These are phyloP conservation scores for Lycorma delicatula DNA, from an alignment of 1,140 invertebrate genomes.

Conservation along the genomic window DNA sequence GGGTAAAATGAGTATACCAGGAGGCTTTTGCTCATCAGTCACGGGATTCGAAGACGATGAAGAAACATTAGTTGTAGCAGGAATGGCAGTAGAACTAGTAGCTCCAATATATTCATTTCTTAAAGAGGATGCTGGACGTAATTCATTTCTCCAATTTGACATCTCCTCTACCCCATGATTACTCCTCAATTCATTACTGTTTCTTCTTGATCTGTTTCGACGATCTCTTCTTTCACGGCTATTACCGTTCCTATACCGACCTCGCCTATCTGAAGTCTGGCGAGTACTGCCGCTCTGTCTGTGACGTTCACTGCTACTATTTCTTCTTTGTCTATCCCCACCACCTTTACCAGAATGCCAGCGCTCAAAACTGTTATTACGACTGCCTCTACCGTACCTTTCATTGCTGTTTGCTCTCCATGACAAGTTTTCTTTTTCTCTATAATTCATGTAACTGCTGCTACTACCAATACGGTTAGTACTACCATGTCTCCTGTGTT, in stretches of 20 bases:
- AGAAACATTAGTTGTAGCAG: neutral
- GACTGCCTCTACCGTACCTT: conserved; percentile 36
- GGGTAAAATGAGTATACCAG: conserved; percentile 15
- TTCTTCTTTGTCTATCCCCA: conserved; percentile 9
- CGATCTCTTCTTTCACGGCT: conserved; percentile 30
- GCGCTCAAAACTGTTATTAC: conserved; percentile 29
- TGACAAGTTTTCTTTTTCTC: neutral
- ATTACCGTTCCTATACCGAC: conserved; percentile 33
- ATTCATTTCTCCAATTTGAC: conserved; percentile 25
- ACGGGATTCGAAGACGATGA: no score
- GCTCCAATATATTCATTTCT: no score
- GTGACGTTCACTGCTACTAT: neutral
- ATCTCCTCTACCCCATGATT: conserved; percentile 36
- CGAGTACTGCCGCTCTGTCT: neutral
- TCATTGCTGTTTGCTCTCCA: conserved; percentile 35
- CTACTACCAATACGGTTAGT: neutral
- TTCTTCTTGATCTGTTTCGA: conserved; percentile 15
- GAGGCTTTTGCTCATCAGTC: conserved; percentile 18
- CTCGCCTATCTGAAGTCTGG: conserved; percentile 24
- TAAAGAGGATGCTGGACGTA: no score
- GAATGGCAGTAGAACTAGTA: neutral
- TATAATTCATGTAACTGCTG: neutral
- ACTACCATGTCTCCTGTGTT: neutral
- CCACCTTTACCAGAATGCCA: conserved; percentile 1
- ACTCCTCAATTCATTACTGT: conserved; percentile 41